Base-by-base conservation (phyloP, 2,888 invertebrate genomes). In the Drosophila melanosoma region DNA sequence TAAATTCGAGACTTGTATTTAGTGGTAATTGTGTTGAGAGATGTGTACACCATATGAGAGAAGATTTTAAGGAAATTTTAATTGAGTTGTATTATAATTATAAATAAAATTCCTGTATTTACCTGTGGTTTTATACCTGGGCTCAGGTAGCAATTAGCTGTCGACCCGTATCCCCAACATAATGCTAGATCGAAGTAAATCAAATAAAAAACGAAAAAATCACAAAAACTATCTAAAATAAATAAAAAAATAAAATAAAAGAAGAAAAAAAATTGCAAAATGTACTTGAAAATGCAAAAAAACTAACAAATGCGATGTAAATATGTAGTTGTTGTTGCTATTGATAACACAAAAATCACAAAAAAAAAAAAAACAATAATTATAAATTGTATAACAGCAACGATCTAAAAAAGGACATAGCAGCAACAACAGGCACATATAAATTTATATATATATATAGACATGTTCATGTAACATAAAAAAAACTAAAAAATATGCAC, bases 291-390 rank as follows among this genome's bases (percentile, higher is more conserved):
- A 83, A 85, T 61, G 64, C 66, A 77, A 87, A 79, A 45, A 79
- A 89, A 73, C 40, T 76, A 78, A 85, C 54, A 79, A 83, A 79
- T 68, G 74, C 80, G 74, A 81, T 91, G 90, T 91, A 91, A 85
- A 91, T 88, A 90, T 80, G 78, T 71, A 79, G 68, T 79, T 81
- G 86, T 84, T 81, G 77, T 82, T 79, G 88, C 73, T 78, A 77
- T 72, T 52, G 65, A 15, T 38, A 36, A 36, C 36, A 48, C 51
- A 61, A 38, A 20, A 45, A 45, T 45, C 45, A 8, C 45, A 61
- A 45, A 58, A 38, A 38, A 10, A 38, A 38, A 10, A 69, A 29
- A 33, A 60, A 78, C 52, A 81, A 72, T 64, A 64, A 71, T 38
- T 71, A 54, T 62, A 63, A 59, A 58, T 12, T 29, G 29, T 6